Evolutionary conservation across 2,113 vertebrate species (phyloP), one percentile per base, ranked within the genome.

Genomic region (Girardinichthys multiradiatus): DNA sequence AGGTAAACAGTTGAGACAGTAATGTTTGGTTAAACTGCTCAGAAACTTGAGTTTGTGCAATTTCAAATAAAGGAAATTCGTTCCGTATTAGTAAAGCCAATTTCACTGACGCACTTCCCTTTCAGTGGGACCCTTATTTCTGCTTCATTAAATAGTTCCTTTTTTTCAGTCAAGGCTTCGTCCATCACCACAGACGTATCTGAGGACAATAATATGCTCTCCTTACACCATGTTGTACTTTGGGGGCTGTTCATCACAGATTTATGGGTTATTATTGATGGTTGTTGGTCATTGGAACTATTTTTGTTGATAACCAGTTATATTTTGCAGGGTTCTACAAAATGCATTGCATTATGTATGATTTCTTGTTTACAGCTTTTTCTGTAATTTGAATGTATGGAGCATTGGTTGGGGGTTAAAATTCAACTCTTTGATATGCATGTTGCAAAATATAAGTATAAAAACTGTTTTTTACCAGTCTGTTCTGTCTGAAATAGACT

Each of bases 21-120:
- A 54, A 8, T 21, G 48, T 54, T n/a, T 54, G 10, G 6, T 35
- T 10, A 35, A 35, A 35, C 35, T 35, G 35, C 7, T 54, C 9
- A 10, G 24, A 4, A 24, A 10, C 17, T 54, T 54, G 3, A n/a
- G 48, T 45, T 45, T 19, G 42, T 54, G 48, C n/a, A 21, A 21
- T 54, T 54, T 54, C 48, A 54, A 24, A 54, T 9, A 54, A 45
- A 54, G 48, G 48, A 54, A 54, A 54, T 17, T n/a, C 7, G 5
- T 21, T n/a, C 24, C n/a, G 48, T 51, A 2, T 54, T n/a, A 54
- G 48, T 54, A 54, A 54, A 54, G n/a, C 48, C 48, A 54, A 54
- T 54, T 54, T 54, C 48, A 54, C n/a, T 54, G 48, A 54, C 48
- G 48, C n/a, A 54, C 48, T 54, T 54, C 48, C 48, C 48, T 54